Conservation (phyloP, 37 sponge, comb jelly and placozoan species). For the Amphimedon queenslandica region DNA sequence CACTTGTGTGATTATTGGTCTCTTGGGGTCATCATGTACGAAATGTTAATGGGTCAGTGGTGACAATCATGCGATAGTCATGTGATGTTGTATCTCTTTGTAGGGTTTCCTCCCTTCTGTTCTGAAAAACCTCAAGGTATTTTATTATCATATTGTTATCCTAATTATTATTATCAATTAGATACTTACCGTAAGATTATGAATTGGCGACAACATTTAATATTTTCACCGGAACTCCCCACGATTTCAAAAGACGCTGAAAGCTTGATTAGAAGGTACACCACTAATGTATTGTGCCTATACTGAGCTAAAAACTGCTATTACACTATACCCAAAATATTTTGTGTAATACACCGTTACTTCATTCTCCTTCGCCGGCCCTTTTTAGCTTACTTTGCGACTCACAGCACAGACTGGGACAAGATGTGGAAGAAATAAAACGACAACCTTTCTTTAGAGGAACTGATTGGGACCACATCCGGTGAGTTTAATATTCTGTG, state of each 20-base stretch:
- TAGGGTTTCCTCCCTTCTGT: slow-evolving; percentile 95
- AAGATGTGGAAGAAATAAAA: slow-evolving; percentile 69
- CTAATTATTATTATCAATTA: not conserved
- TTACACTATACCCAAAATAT: too few relatives aligned
- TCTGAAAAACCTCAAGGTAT: slow-evolving; percentile 86
- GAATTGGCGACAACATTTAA: slow-evolving; percentile 85
- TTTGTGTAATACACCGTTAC: not conserved
- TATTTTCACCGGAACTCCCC: slow-evolving; percentile 89
- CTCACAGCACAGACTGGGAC: slow-evolving; percentile 56
- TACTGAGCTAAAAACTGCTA: not conserved
- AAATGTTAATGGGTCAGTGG: slow-evolving; percentile 94
- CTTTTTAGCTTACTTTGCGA: slow-evolving; percentile 66
- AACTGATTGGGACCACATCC: slow-evolving; percentile 93
- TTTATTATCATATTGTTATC: not conserved
- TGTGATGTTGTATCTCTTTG: not conserved
- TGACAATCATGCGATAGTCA: slow-evolving; percentile 2
- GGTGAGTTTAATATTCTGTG: slow-evolving; percentile 28
- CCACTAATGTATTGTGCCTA: not conserved
- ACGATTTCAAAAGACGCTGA: slow-evolving; percentile 85
- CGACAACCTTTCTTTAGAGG: slow-evolving; percentile 80
- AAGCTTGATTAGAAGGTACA: slow-evolving; percentile 65
- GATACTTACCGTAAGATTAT: slow-evolving; percentile 98
- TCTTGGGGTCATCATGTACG: slow-evolving; percentile 96
- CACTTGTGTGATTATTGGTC: slow-evolving; percentile 94
- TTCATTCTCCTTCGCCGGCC: not conserved